Evolutionary conservation across 2,113 vertebrate species (phyloP), one percentile per base, ranked within the genome.

Genomic region (Leuciscus idus): DNA sequence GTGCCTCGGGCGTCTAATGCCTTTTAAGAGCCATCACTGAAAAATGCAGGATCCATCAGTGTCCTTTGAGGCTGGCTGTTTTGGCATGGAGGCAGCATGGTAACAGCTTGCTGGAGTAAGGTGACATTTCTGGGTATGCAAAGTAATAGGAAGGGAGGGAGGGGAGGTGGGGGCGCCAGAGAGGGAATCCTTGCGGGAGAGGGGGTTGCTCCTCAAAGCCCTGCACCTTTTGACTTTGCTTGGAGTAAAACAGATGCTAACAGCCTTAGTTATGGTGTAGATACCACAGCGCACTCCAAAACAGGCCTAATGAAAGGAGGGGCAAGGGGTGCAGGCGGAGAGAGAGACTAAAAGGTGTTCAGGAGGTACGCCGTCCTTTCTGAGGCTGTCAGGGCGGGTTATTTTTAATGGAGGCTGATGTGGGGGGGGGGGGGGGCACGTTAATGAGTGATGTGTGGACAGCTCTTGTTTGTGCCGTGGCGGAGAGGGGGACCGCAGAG

Each of bases 21-120:
- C 95, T 96, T 96, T 95, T 96, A 96, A 96, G 95, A 92, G 95
- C 95, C 96, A 95, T 96, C 94, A 94, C 93, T 95, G 92, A 92
- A 95, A 95, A 87, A 94, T 90, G 94, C 93, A 92, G 95, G 96
- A 96, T 95, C 94, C 95, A 96, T 94, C 93, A 94, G 93, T 93
- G 91, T 96, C 95, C 96, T 96, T 93, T 92, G 96, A 96, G 96
- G 95, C 94, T 93, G 89, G 93, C 92, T 94, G 93, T 94, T 96
- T 90, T 97, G 96, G 95, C 95, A 96, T 94, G 52, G 94, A 92
- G 93, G 95, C 93, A 89, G 89, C 93, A 91, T 91, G 94, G 94
- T 96, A 97, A 96, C 95, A 96, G 96, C 95, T 97, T 96, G 96
- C 95, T 95, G 94, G 93, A 95, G 93, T 95, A 96, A 97, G 96